Percentiles rank a stretch among this genome's conserved stretches.
Evolutionary conservation across 2,888 invertebrate species (phyloP).

Genomic region (Pemphredon lugubris): DNA sequence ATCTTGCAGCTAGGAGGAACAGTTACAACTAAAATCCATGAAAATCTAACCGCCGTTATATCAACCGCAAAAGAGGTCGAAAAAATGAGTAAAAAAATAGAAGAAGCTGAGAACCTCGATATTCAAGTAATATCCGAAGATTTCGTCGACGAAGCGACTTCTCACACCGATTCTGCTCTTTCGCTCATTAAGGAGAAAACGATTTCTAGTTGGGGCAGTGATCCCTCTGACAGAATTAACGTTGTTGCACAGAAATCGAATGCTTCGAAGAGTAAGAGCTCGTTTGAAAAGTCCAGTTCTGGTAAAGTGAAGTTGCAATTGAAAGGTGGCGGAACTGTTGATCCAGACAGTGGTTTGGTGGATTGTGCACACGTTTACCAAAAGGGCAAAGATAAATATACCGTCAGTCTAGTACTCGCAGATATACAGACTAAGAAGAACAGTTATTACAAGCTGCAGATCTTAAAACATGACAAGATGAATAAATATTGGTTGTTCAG

Average conservation of each 20-base stretch:
- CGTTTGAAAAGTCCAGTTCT: conserved; percentile 83
- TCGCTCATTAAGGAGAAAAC: conserved; percentile 87
- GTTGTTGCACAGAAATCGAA: conserved; percentile 84
- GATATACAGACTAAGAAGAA: conserved; percentile 94
- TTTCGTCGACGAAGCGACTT: conserved; percentile 86
- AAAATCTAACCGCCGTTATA: conserved; percentile 88
- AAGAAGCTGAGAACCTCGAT: conserved; percentile 85
- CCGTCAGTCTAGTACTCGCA: conserved; percentile 91
- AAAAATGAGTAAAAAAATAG: conserved; percentile 85
- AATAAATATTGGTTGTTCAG: conserved; percentile 91
- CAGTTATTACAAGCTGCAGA: conserved; percentile 96
- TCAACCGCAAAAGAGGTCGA: conserved; percentile 87
- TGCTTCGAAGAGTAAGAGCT: conserved; percentile 84
- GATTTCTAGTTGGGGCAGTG: conserved; percentile 92
- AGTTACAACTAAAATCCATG: conserved; percentile 85
- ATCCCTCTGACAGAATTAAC: conserved; percentile 83
- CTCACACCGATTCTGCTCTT: conserved; percentile 85
- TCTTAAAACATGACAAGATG: conserved; percentile 88
- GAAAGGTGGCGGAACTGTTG: conserved; percentile 93
- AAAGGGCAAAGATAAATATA: conserved; percentile 85
- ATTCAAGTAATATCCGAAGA: conserved; percentile 92
- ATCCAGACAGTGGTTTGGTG: conserved; percentile 93
- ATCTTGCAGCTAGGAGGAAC: conserved; percentile 90
- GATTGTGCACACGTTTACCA: conserved; percentile 91
- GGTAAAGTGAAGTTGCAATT: conserved; percentile 87